These are phyloP conservation scores for Pongo abelii DNA, from an alignment of 2,113 vertebrate species.

Conservation along the genomic window DNA sequence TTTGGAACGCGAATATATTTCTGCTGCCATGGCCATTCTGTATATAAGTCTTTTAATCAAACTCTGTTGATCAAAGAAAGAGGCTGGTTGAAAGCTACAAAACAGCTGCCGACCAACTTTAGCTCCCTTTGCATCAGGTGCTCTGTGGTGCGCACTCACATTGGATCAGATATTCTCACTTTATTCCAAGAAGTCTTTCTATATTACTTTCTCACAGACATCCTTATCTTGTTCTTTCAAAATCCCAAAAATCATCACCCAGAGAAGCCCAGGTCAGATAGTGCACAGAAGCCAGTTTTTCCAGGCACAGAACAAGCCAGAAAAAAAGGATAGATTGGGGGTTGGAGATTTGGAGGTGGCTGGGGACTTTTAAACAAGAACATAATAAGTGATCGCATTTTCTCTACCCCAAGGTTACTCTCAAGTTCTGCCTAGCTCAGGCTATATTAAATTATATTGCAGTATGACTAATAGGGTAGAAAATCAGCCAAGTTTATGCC, in stretches of 20 bases:
- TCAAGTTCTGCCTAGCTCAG: slow-evolving; percentile 24
- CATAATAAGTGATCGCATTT: slow-evolving; percentile 46
- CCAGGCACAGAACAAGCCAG: background rate
- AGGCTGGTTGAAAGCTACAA: background rate
- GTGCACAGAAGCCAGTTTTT: background rate
- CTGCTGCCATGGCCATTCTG: background rate
- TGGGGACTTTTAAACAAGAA: slow-evolving; percentile 35
- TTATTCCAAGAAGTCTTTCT: background rate
- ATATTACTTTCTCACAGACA: background rate
- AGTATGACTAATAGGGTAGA: slow-evolving; percentile 23
- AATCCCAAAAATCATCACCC: background rate
- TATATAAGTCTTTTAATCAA: background rate
- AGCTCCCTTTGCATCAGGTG: background rate
- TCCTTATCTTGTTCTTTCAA: background rate
- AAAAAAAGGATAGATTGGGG: background rate
- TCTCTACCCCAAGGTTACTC: background rate
- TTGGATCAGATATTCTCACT: background rate
- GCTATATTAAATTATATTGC: slow-evolving; percentile 37
- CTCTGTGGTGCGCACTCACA: background rate
- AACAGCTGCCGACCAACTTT: background rate
- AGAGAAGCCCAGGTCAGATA: fast-evolving
- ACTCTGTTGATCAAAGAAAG: background rate
- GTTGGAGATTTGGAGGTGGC: background rate
- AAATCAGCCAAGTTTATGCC: background rate
- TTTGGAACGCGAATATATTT: background rate